phyloP scores from a whole-genome alignment of 2,888 invertebrate species.

The Tethea ocularis region DNA sequence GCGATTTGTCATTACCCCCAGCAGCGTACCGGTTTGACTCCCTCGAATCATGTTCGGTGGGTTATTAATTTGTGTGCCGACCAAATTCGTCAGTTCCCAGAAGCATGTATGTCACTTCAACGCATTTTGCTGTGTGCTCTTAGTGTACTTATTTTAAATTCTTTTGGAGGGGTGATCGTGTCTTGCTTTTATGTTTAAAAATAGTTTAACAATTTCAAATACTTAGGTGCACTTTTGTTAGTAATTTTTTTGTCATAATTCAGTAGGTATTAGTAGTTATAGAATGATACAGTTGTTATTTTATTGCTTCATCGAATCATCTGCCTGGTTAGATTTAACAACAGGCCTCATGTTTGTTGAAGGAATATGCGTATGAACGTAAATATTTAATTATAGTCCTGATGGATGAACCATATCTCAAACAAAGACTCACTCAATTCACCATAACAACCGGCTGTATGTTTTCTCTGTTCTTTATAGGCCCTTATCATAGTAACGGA shows the following conservation, averaged over 20 bases:
- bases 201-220: too few relatives aligned
- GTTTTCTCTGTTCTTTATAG: not conserved
- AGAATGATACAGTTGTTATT: too few relatives aligned
- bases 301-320: too few relatives aligned
- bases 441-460: constrained; percentile 5
- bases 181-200: not conserved
- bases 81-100: constrained; percentile 16
- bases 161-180: not conserved
- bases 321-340: too few relatives aligned
- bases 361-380: not conserved
- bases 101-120: constrained; percentile 1
- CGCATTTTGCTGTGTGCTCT: not conserved
- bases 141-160: not conserved
- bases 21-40: constrained; percentile 33
- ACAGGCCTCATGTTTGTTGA: not conserved
- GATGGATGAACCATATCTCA: not conserved
- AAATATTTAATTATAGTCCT: not conserved
- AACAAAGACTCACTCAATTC: constrained; percentile 10
- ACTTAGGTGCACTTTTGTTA: too few relatives aligned
- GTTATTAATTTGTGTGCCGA: constrained; percentile 21
- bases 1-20: constrained; percentile 34
- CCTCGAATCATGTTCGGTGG: constrained; percentile 25
- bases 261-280: too few relatives aligned
- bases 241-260: too few relatives aligned
- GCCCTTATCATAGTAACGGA: constrained; percentile 21